Conservation (phyloP, 1,140 invertebrate genomes). For the Danaus plexippus region DNA sequence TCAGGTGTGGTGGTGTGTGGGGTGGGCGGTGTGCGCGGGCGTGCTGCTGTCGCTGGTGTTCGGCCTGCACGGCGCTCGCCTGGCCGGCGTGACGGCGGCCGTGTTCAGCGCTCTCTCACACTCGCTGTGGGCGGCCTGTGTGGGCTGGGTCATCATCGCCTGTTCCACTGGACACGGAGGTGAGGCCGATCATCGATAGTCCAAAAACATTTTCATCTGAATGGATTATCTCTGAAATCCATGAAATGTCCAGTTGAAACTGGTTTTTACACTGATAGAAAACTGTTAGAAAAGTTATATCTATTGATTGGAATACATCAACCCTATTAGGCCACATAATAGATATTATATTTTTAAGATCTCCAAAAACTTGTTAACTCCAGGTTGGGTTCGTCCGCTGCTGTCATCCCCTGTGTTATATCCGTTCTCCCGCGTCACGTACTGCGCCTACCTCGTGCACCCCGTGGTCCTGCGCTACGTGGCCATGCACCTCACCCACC, state of each 20-base stretch:
- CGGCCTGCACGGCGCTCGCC: constrained; percentile 80
- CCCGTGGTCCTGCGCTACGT: constrained; percentile 84
- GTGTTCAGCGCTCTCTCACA: constrained; percentile 88
- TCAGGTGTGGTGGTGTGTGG: constrained; percentile 76
- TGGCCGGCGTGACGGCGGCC: constrained; percentile 79
- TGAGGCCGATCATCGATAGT: constrained; percentile 35
- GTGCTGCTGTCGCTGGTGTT: constrained; percentile 81
- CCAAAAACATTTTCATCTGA: too few relatives aligned
- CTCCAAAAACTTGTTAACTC: too few relatives aligned
- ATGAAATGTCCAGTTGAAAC: too few relatives aligned
- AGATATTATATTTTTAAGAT: too few relatives aligned
- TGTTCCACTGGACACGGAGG: constrained; percentile 91
- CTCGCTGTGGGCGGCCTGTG: constrained; percentile 84
- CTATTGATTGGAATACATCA: too few relatives aligned
- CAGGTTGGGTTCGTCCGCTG: constrained; percentile 80
- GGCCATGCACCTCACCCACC: constrained; percentile 83
- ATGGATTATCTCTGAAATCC: too few relatives aligned
- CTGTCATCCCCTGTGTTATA: constrained; percentile 84
- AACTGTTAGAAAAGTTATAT: too few relatives aligned
- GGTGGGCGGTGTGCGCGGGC: constrained; percentile 78
- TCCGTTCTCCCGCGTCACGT: constrained; percentile 87
- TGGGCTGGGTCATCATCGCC: constrained; percentile 90
- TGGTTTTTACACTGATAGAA: too few relatives aligned
- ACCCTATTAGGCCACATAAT: too few relatives aligned
- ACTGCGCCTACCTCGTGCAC: constrained; percentile 87